Evolutionary conservation across 1,140 invertebrate species (phyloP).

Genomic region (Caerostris extrusa): DNA sequence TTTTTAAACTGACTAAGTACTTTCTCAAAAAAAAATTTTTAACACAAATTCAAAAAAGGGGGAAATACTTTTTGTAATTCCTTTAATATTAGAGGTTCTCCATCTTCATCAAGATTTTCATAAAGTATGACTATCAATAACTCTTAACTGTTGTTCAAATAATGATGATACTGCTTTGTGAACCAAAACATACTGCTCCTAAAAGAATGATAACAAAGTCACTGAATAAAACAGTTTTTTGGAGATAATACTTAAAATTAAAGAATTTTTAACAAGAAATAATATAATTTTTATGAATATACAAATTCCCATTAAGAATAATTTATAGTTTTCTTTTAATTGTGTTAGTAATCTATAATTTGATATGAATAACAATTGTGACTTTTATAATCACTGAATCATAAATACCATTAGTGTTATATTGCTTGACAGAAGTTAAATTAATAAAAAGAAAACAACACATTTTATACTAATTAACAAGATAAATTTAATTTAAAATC

Average conservation of each 20-base stretch:
- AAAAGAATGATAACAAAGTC: neutral
- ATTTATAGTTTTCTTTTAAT: neutral
- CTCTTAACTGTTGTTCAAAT: conserved; percentile 84
- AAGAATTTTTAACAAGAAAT: neutral
- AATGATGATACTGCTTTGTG: conserved; percentile 84
- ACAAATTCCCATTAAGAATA: neutral
- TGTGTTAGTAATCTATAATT: too few species aligned
- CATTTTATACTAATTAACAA: too few species aligned
- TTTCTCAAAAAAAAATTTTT: too few species aligned
- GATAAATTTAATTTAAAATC: too few species aligned
- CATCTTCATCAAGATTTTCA: conserved; percentile 83
- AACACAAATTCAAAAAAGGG: neutral
- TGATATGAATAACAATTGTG: too few species aligned
- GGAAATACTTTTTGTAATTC: conserved; percentile 59
- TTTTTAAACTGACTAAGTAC: too few species aligned
- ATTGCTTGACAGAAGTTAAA: too few species aligned
- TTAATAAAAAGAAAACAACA: too few species aligned
- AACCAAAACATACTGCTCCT: conserved; percentile 84
- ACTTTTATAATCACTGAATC: too few species aligned
- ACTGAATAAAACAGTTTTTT: neutral
- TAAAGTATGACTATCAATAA: conserved; percentile 85
- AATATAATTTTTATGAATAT: neutral
- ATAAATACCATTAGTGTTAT: too few species aligned
- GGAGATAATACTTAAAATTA: neutral
- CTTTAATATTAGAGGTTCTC: conserved; percentile 78